Evolutionary conservation across 2,113 vertebrate species (phyloP).

Genomic region (Cyprinodon variegatus): DNA sequence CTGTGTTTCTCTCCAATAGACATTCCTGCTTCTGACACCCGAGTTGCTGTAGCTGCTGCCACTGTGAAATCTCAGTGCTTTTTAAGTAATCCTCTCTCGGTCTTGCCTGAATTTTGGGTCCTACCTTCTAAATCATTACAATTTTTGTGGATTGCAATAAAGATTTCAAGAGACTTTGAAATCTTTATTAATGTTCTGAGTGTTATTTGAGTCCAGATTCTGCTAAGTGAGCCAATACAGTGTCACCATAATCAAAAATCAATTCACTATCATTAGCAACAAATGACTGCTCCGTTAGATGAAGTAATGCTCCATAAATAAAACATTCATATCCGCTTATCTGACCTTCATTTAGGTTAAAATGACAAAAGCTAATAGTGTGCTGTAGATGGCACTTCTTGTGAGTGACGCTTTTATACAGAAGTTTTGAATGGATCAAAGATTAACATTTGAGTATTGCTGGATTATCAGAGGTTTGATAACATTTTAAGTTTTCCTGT

Average conservation of each 20-base stretch:
- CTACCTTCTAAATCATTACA: too few species aligned
- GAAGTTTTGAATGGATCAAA: neutral
- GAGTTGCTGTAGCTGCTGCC: too few species aligned
- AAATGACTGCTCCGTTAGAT: neutral
- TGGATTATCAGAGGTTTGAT: neutral
- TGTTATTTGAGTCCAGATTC: neutral
- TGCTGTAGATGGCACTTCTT: neutral
- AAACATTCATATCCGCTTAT: neutral
- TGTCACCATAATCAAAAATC: neutral
- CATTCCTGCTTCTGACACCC: too few species aligned
- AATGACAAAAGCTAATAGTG: neutral
- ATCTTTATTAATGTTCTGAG: neutral
- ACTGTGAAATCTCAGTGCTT: too few species aligned
- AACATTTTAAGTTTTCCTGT: neutral
- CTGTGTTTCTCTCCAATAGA: too few species aligned
- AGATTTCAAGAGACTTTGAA: neutral
- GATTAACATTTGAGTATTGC: neutral
- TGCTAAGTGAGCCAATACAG: neutral
- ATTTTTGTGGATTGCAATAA: neutral
- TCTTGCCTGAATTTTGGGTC: too few species aligned
- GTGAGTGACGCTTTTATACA: neutral
- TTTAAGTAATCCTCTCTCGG: too few species aligned
- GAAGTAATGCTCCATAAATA: neutral
- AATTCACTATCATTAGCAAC: neutral
- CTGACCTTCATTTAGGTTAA: neutral